Conservation (phyloP, 2,888 invertebrate species). For the Troides helena region DNA sequence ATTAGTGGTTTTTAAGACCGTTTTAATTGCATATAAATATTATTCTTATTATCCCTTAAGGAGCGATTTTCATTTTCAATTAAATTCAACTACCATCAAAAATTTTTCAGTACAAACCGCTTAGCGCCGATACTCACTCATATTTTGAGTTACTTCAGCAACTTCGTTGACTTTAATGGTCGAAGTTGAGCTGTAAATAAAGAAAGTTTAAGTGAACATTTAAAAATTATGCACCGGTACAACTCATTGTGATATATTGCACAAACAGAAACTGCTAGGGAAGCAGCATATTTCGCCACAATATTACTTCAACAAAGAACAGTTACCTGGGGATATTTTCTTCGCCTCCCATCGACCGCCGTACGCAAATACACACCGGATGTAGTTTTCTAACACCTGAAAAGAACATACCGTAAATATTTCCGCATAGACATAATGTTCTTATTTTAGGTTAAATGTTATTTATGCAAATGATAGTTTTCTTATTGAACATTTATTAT, state of each 20-base stretch:
- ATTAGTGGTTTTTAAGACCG: too few relatives aligned
- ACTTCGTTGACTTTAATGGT: constrained; percentile 49
- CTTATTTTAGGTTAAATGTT: neutral
- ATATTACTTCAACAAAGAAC: constrained; percentile 3
- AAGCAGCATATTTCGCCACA: constrained; percentile 13
- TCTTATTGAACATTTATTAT: too few relatives aligned
- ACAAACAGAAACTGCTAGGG: constrained; percentile 11
- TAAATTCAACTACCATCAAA: neutral
- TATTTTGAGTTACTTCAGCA: constrained; percentile 45
- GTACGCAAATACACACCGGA: constrained; percentile 17
- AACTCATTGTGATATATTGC: constrained; percentile 18
- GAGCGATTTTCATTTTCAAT: neutral
- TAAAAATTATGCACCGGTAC: constrained; percentile 31
- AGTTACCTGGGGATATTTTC: constrained; percentile 28
- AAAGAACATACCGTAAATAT: constrained; percentile 10
- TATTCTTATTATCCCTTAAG: neutral
- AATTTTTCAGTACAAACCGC: constrained; percentile 24
- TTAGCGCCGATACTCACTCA: constrained; percentile 48
- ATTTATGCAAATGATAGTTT: too few relatives aligned
- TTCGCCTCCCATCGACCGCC: constrained; percentile 38
- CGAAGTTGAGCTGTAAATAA: constrained; percentile 60
- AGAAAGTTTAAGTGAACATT: constrained; percentile 36
- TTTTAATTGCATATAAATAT: neutral
- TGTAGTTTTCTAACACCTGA: constrained; percentile 14
- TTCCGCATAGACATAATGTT: neutral